phyloP scores from a whole-genome alignment of 2,113 vertebrate genomes.

The Gymnorhina tibicen region DNA sequence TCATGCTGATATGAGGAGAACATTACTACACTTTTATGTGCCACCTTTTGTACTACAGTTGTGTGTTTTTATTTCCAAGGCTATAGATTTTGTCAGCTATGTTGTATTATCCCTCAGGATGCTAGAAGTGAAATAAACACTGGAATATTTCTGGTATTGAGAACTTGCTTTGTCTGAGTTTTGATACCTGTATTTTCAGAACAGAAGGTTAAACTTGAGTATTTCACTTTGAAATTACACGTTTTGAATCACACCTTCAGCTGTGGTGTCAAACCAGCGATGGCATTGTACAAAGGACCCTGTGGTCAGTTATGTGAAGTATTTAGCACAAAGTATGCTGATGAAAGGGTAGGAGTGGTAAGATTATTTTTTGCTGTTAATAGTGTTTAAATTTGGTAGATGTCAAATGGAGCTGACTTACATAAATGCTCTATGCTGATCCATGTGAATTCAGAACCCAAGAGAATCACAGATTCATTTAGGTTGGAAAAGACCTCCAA shows the following conservation, averaged over 20 bases:
- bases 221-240: background rate
- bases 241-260: background rate
- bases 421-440: background rate
- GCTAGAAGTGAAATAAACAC: background rate
- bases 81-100: background rate
- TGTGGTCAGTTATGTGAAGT: background rate
- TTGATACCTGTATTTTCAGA: background rate
- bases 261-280: background rate
- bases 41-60: background rate
- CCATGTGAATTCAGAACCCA: background rate
- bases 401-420: background rate
- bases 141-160: background rate
- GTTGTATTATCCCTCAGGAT: background rate
- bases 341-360: background rate
- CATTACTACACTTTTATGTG: background rate
- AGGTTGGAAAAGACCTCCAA: background rate
- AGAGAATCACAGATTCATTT: background rate
- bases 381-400: background rate
- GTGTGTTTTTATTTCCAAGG: background rate
- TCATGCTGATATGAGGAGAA: background rate
- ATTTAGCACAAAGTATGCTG: background rate
- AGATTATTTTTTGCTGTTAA: background rate
- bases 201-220: background rate
- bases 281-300: background rate
- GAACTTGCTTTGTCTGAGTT: background rate